Percentiles rank a stretch among this genome's conserved stretches.
Conservation (phyloP, 2,797 vertebrate genomes). For the Crocodylus rhombifer region DNA sequence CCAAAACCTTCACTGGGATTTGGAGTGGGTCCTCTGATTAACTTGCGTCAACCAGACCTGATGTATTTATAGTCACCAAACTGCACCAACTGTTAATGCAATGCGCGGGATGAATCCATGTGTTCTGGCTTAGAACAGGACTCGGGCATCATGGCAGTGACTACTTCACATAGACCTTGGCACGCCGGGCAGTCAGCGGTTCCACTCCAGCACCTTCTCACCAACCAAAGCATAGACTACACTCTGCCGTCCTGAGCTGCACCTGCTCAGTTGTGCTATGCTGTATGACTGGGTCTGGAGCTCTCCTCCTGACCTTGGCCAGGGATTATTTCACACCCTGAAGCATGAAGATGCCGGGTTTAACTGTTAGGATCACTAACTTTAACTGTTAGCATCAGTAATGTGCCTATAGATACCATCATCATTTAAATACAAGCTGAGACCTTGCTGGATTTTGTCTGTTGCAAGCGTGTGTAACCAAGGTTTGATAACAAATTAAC, state of each 20-base stretch:
- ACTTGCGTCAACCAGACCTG: no score
- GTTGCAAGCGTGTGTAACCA: no score
- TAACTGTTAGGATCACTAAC: neutral
- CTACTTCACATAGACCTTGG: neutral
- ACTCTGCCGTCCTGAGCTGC: neutral
- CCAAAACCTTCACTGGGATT: neutral
- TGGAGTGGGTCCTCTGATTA: neutral
- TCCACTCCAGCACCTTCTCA: neutral
- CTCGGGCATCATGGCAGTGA: neutral
- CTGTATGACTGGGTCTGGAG: neutral
- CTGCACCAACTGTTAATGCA: neutral
- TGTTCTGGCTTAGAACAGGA: neutral
- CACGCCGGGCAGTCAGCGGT: neutral
- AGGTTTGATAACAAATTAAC: neutral
- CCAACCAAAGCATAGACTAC: neutral
- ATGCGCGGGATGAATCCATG: neutral
- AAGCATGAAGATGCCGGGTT: neutral
- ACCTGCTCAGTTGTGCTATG: neutral
- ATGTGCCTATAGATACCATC: neutral
- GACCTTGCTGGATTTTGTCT: neutral
- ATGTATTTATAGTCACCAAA: neutral
- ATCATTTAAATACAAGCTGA: neutral
- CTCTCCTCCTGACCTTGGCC: neutral
- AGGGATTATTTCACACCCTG: neutral
- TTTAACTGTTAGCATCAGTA: neutral